Conservation (phyloP, 2,888 invertebrate genomes). For the Eupithecia vulgata region DNA sequence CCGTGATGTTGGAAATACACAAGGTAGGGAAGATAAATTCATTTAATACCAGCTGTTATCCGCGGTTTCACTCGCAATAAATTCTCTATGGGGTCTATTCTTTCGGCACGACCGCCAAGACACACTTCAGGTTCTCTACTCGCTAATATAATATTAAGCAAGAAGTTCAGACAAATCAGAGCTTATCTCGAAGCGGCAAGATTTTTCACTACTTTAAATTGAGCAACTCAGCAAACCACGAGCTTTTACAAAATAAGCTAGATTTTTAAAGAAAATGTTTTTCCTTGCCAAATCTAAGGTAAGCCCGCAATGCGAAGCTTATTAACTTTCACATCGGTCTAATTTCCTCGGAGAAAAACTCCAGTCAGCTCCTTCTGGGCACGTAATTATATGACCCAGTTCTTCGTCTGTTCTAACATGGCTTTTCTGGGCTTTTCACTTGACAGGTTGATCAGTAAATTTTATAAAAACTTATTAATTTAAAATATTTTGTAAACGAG, state of each 20-base stretch:
- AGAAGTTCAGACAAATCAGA: background rate
- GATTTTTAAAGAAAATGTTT: slow-evolving; percentile 28
- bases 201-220: background rate
- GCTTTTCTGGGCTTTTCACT: background rate
- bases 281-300: slow-evolving; percentile 26
- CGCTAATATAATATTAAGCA: too few relatives aligned
- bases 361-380: slow-evolving; percentile 42
- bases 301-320: slow-evolving; percentile 34
- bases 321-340: slow-evolving; percentile 39
- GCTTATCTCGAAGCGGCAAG: background rate
- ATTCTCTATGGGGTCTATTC: too few relatives aligned
- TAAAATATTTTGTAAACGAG: background rate
- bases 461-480: background rate
- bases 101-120: too few relatives aligned
- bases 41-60: too few relatives aligned
- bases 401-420: slow-evolving; percentile 33
- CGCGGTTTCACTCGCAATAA: too few relatives aligned
- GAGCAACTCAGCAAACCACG: background rate
- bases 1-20: too few relatives aligned
- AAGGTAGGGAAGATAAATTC: too few relatives aligned
- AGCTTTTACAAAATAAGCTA: slow-evolving; percentile 4
- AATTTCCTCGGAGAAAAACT: slow-evolving; percentile 51
- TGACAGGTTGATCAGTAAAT: background rate
- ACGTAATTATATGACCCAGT: slow-evolving; percentile 58
- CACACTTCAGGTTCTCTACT: too few relatives aligned